These are phyloP conservation scores for Excalfactoria chinensis DNA, from an alignment of 2,113 vertebrate genomes.

Conservation along the genomic window DNA sequence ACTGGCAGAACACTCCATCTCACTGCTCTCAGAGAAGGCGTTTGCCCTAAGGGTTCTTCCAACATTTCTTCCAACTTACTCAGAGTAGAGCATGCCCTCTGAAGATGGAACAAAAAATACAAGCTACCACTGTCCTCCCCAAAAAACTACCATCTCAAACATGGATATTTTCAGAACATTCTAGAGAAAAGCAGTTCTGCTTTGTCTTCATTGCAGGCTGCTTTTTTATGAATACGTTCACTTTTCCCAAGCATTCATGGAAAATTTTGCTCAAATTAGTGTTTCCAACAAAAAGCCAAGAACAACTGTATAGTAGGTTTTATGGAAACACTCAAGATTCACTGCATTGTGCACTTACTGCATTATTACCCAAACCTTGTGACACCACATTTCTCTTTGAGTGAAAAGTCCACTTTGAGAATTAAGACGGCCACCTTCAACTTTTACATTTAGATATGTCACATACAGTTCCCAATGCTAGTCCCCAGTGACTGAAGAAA, in stretches of 20 bases:
- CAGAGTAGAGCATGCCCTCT: background rate
- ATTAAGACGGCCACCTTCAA: background rate
- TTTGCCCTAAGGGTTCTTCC: background rate
- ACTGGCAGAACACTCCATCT: background rate
- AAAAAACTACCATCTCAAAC: background rate
- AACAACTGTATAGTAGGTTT: background rate
- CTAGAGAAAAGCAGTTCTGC: background rate
- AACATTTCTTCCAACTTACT: background rate
- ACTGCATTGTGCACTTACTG: background rate
- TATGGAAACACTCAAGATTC: background rate
- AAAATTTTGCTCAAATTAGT: background rate
- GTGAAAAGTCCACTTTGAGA: background rate
- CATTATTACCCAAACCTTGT: background rate
- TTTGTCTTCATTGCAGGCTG: background rate
- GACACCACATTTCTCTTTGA: background rate
- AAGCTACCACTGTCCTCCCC: background rate
- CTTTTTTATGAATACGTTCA: background rate
- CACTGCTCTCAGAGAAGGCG: background rate
- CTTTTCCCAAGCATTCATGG: background rate
- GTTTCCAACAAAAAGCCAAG: background rate
- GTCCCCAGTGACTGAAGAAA: no score
- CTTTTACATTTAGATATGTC: background rate
- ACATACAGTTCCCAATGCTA: background rate
- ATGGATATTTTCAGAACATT: background rate
- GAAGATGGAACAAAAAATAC: background rate